phyloP scores from a whole-genome alignment of 2,888 invertebrate species.

The Rotaria magnacalcarata region DNA sequence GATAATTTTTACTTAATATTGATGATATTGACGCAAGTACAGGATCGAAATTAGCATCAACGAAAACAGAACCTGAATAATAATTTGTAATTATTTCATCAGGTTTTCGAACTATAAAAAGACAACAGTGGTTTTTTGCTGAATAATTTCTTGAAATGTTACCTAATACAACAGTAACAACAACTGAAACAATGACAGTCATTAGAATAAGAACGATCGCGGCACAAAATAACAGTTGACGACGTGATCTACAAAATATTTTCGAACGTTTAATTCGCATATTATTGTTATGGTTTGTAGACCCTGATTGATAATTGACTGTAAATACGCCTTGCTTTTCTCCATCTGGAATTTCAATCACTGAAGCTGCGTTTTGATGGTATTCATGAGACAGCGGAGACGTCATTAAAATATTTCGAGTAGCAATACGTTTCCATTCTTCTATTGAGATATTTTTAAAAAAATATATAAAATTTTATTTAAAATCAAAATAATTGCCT shows the following conservation, averaged over 20 bases:
- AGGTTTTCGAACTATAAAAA: neutral
- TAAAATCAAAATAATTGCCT: neutral
- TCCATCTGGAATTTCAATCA: neutral
- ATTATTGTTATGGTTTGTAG: neutral
- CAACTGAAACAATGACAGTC: neutral
- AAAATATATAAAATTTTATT: neutral
- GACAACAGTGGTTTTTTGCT: neutral
- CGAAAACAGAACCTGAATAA: neutral
- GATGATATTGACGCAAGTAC: neutral
- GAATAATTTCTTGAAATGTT: no score
- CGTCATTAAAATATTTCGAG: neutral
- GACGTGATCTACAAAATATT: neutral
- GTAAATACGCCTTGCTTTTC: neutral
- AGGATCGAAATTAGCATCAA: neutral
- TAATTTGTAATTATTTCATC: neutral
- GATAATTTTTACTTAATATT: neutral
- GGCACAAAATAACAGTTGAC: neutral
- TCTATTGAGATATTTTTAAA: neutral
- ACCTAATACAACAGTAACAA: conserved; percentile 4
- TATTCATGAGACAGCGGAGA: neutral
- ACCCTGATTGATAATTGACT: neutral
- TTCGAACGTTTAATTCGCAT: neutral
- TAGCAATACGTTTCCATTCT: neutral
- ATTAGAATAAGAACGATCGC: neutral
- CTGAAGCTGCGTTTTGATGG: neutral